Evolutionary conservation across 2,113 vertebrate genomes (phyloP), one percentile per base, ranked within the genome.

Genomic region (Ophthalmolycus amberensis): DNA sequence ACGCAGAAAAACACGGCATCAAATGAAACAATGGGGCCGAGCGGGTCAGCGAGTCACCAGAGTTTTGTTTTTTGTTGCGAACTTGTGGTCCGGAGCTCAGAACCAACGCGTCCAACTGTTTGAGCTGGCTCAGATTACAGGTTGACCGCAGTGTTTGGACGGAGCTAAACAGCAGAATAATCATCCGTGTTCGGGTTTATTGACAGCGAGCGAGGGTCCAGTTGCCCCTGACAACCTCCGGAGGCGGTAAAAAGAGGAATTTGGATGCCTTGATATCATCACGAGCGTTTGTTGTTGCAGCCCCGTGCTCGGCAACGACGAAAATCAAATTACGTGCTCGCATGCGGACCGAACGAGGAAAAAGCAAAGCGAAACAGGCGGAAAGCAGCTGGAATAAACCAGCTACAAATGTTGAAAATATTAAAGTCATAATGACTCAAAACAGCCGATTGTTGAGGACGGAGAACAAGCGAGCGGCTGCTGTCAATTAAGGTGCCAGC

Each of bases 281-380:
- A 12, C 46, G 27, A 73, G 56, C 37, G 50, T 66, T 87, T 85
- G 69, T 75, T 78, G 67, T 75, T 9, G 56, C 56, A 52, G 70
- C 66, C 66, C 59, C 44, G 4, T 3, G 27, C 50, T 60, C 54
- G 29, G 64, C 80, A 75, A 34, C 48, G 8, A 18, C 66, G 16
- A 56, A 80, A 87, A 75, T 83, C 77, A 66, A 83, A 85, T 65
- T 85, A 34, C 66, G 56, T 79, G 84, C 77, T 89, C 3, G 77
- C 77, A 77, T 82, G 85, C 8, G 29, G 85, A 59, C 52, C 0
- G 38, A 46, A 4, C 15, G 15, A 16, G 62, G 42, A 63, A 62
- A 38, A 70, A 5, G 81, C 87, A 88, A 80, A 29, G 85, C 78
- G 0, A 62, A 62, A 67, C 90, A 91, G 90, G 85, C 88, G 90